Evolutionary conservation across 1,140 invertebrate genomes (phyloP).

Genomic region (Meteorus sp.): DNA sequence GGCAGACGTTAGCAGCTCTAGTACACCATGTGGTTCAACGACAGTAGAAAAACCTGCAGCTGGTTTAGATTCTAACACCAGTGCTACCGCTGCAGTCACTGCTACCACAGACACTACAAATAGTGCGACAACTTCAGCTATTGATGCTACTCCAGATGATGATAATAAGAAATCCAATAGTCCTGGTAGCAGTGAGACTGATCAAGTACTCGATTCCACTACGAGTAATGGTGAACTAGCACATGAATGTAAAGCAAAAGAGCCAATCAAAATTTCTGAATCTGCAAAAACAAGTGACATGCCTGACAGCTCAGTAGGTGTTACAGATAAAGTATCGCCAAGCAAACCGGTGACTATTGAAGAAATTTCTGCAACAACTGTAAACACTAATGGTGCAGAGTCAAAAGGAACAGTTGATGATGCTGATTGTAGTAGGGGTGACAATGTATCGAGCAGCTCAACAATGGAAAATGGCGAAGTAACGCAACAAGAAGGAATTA

Average conservation of each 20-base stretch:
- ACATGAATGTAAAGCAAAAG: constrained; percentile 20
- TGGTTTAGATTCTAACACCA: no score
- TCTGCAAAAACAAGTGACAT: constrained; percentile 47
- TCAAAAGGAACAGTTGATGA: constrained; percentile 52
- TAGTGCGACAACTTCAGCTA: no score
- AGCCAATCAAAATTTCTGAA: constrained; percentile 32
- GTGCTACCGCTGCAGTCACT: no score
- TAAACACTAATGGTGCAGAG: constrained; percentile 50
- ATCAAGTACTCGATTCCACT: constrained; percentile 54
- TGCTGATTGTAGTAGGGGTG: constrained; percentile 56
- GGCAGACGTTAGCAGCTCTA: constrained; percentile 54
- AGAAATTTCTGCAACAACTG: constrained; percentile 30
- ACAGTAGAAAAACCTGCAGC: constrained; percentile 25
- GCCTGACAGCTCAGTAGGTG: constrained; percentile 64
- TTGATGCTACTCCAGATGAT: constrained; percentile 6
- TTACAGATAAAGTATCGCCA: constrained; percentile 58
- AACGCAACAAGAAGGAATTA: constrained; percentile 43
- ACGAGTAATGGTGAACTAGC: constrained; percentile 60
- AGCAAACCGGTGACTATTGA: constrained; percentile 47
- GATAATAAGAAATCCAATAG: constrained; percentile 35
- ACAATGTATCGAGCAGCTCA: constrained; percentile 54
- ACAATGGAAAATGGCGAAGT: constrained; percentile 60
- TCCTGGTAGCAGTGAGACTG: constrained; percentile 48
- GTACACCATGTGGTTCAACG: constrained; percentile 46
- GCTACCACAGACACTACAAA: no score